Evolutionary conservation across 2,113 vertebrate genomes (phyloP), one percentile per base, ranked within the genome.

Genomic region (Chloropsis hardwickii): DNA sequence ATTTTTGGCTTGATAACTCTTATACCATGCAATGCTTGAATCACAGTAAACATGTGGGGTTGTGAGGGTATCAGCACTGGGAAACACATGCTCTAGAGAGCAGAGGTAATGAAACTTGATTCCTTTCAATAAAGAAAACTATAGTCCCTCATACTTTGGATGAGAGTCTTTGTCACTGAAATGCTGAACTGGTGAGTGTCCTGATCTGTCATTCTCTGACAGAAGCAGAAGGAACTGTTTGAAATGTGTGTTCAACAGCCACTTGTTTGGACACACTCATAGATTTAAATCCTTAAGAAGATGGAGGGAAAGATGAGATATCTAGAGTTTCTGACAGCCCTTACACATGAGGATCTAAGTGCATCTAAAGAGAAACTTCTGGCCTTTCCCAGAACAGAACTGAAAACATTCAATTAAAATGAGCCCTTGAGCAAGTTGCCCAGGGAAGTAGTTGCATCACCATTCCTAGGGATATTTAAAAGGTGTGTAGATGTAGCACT

Each of bases 401-500:
- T 33, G 17, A 83, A 88, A 80, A 54, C 7, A 40, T 16, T 31
- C 13, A 33, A 2, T 50, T 53, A 50, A 88, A 82, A 76, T 12
- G 4, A 76, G 22, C 12, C 62, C 14, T 69, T 82, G 47, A 67
- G 47, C 13, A 67, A 44, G 20, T 12, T 69, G 9, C 17, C 40
- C 12, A 61, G 47, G 47, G 61, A 67, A 61, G 9, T 19, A 56
- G 31, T 23, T 56, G 10, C 27, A 69, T 69, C 62, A 77, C 6
- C 12, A 24, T 10, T 17, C 35, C 29, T 62, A 8, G 22, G 48
- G 12, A 25, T 54, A 48, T 28, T 56, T 60, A 33, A 48, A 83
- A 61, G 47, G 14, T 0, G 0, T 39, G 25, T 33, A 57, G 28
- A n/a, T 39, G 58, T n/a, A 42, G 20, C 20, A 22, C 19, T 37